Percentiles rank a stretch among this genome's conserved stretches.
Evolutionary conservation across 2,888 invertebrate species (phyloP).

Genomic region (Ectemnius cavifrons): DNA sequence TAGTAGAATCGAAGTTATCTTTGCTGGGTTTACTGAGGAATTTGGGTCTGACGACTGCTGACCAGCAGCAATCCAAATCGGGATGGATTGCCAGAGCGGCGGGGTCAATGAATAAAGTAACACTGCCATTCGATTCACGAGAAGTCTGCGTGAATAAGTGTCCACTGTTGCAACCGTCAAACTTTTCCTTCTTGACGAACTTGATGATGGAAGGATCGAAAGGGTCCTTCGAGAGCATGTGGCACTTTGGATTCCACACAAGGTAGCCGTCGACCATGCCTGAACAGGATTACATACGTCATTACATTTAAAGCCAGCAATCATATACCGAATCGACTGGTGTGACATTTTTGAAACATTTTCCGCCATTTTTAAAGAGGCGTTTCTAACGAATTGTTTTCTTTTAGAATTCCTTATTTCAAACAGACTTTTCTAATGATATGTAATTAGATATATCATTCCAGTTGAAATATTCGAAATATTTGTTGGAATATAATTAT

Average conservation of each 20-base stretch:
- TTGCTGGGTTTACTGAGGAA: constrained; percentile 64
- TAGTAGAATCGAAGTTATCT: constrained; percentile 68
- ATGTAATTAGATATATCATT: no score
- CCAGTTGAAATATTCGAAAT: no score
- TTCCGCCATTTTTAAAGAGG: no score
- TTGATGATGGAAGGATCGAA: constrained; percentile 81
- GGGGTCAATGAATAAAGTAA: constrained; percentile 60
- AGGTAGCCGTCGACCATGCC: constrained; percentile 77
- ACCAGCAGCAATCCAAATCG: constrained; percentile 82
- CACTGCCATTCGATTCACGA: constrained; percentile 60
- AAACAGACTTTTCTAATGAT: no score
- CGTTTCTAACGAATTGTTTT: no score
- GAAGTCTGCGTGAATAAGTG: constrained; percentile 63
- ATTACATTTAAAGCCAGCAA: neutral
- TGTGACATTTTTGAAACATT: no score
- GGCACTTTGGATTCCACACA: constrained; percentile 82
- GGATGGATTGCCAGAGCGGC: constrained; percentile 75
- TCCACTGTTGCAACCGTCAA: constrained; percentile 79
- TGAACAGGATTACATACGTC: constrained; percentile 33
- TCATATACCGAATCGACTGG: no score
- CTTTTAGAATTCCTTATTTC: no score
- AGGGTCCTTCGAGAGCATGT: constrained; percentile 80
- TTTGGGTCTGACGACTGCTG: constrained; percentile 80
- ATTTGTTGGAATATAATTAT: no score
- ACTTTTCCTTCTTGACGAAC: constrained; percentile 80